Evolutionary conservation across 2,888 invertebrate genomes (phyloP).

Genomic region (Trisateles emortualis): DNA sequence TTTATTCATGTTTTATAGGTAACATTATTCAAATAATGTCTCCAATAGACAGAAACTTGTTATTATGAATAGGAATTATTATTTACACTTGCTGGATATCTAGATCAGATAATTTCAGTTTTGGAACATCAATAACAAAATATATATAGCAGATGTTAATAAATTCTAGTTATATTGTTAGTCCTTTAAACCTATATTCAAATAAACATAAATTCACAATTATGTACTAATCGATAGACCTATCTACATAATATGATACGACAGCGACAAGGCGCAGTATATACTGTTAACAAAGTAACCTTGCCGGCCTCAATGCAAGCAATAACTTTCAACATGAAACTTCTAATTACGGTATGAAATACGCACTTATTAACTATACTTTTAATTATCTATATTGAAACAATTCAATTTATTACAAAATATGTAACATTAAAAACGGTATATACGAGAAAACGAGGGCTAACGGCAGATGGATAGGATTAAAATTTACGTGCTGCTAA

Average conservation of each 20-base stretch:
- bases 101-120: neutral
- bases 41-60: slow-evolving; percentile 1
- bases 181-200: neutral
- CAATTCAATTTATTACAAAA: slow-evolving; percentile 21
- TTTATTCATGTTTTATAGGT: neutral
- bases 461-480: neutral
- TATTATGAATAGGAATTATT: slow-evolving; percentile 1
- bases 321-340: slow-evolving; percentile 37
- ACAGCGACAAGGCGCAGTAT: slow-evolving; percentile 42
- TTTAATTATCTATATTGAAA: slow-evolving; percentile 33
- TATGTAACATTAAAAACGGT: slow-evolving; percentile 2
- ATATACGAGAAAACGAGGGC: neutral
- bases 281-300: slow-evolving; percentile 55
- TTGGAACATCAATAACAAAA: no score
- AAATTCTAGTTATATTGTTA: no score
- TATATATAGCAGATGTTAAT: no score
- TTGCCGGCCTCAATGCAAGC: slow-evolving; percentile 43
- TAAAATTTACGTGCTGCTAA: neutral
- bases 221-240: neutral
- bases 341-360: slow-evolving; percentile 38
- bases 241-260: slow-evolving; percentile 13
- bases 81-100: neutral
- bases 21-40: neutral
- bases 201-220: slow-evolving; percentile 2
- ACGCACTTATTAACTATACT: slow-evolving; percentile 26